Base-by-base conservation (phyloP, 1,140 invertebrate genomes). In the Physella acuta region DNA sequence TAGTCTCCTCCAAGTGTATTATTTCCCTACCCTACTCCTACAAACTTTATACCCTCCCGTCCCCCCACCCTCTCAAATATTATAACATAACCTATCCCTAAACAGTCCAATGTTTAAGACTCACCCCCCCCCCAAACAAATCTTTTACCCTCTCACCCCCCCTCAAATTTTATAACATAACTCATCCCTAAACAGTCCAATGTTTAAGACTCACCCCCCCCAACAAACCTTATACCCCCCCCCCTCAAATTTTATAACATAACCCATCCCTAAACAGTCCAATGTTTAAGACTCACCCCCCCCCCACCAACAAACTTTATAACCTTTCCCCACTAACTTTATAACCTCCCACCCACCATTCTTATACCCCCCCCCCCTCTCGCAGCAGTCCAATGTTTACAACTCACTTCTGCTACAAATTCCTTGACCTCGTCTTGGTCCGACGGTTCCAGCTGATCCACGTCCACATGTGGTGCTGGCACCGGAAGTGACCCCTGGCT, bases 381-480 rank as follows among this genome's bases (percentile, higher is more conserved):
- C 44, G 44, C 11, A 49, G 11, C 11, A 49, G 44, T 49, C 8
- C 28, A 56, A 24, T 59, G 3, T 31, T 59, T 59, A 17, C 14
- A 26, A 56, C 52, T 66, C n/a, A 66, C 64, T 24, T 56, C 64
- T 56, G 52, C 5, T 17, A 39, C 16, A 34, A 8, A 39, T 20
- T 64, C 49, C 3, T 31, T 28, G 1, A 0, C 11, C 49, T 64
- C 44, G n/a, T 37, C 1, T 14, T 52, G 16, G 16, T 44, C 28
- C 1, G 14, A 2, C 1, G 26, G 26, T 3, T 52, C 44, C 2
- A 49, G 37, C 59, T 24, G 37, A 1, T 36, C 14, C 3, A 64
- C 51, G 28, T 64, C 62, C 30, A 52, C 28, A 33, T 36, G 64
- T 28, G 64, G 64, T 4, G 17, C 64, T 1, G 64, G 52, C 26